Evolutionary conservation across 2,113 vertebrate genomes (phyloP).

Genomic region (Canis aureus): DNA sequence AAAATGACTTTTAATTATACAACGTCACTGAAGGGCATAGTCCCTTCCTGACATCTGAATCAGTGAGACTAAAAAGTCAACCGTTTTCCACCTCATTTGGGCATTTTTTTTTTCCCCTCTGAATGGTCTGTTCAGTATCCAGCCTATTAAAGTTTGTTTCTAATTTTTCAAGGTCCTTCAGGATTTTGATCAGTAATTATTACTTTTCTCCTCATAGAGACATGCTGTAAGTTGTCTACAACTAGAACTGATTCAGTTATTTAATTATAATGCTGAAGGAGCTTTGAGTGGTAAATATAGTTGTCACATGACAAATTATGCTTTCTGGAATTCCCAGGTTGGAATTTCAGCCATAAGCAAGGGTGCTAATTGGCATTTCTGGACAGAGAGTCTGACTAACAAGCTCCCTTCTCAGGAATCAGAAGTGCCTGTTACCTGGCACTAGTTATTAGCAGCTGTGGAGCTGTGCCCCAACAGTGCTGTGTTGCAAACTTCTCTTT

Average conservation of each 20-base stretch:
- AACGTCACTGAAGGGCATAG: background rate
- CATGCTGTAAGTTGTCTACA: background rate
- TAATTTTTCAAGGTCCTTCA: background rate
- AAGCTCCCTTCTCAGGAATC: slow-evolving; percentile 31
- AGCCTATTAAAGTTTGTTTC: background rate
- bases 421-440: background rate
- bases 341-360: slow-evolving; percentile 7
- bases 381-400: slow-evolving; percentile 26
- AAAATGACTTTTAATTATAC: background rate
- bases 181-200: background rate
- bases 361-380: background rate
- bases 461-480: accelerated
- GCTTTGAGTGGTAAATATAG: background rate
- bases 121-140: background rate
- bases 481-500: background rate
- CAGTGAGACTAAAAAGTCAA: background rate
- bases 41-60: background rate
- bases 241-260: background rate
- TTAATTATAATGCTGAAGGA: slow-evolving; percentile 11
- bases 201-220: background rate
- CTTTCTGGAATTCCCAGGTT: slow-evolving; percentile 47
- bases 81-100: background rate
- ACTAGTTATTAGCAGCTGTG: background rate
- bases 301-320: background rate
- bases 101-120: background rate